Conservation (phyloP, 2,888 invertebrate genomes). For the Tillus elongatus region DNA sequence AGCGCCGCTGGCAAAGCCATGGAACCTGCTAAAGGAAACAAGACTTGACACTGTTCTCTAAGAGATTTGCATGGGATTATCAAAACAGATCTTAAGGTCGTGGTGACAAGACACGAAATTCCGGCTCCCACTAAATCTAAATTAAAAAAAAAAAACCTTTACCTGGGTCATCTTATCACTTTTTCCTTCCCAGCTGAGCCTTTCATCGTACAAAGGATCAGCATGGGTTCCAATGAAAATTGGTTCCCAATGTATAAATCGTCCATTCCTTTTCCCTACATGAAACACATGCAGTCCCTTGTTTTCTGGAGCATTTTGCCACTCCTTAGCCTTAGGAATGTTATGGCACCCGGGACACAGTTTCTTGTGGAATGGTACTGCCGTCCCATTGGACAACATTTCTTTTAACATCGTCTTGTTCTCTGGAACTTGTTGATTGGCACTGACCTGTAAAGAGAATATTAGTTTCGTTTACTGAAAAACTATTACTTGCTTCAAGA, state of each 20-base stretch:
- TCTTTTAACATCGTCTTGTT: conserved; percentile 58
- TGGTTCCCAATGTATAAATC: conserved; percentile 83
- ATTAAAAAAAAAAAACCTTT: no score
- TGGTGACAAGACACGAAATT: no score
- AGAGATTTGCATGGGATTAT: no score
- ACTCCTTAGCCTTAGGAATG: conserved; percentile 75
- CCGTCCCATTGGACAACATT: conserved; percentile 68
- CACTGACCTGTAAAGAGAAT: no score
- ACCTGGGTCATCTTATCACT: conserved; percentile 96
- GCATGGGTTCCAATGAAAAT: conserved; percentile 85
- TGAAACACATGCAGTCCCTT: conserved; percentile 70
- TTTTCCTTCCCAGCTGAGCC: conserved; percentile 90
- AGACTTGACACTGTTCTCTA: no score
- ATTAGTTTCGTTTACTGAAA: no score
- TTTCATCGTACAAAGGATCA: conserved; percentile 83
- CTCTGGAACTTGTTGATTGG: conserved; percentile 56
- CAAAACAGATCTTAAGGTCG: no score
- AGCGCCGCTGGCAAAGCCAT: no score
- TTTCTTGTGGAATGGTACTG: conserved; percentile 86
- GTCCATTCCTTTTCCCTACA: conserved; percentile 70
- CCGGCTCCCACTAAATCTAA: no score
- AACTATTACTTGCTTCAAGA: no score
- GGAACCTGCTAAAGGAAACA: no score
- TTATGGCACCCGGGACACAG: conserved; percentile 84
- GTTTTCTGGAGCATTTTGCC: conserved; percentile 67